Percentiles rank a stretch among this genome's conserved stretches.
phyloP scores from a whole-genome alignment of 2,888 invertebrate species.

The Neoascia interrupta region DNA sequence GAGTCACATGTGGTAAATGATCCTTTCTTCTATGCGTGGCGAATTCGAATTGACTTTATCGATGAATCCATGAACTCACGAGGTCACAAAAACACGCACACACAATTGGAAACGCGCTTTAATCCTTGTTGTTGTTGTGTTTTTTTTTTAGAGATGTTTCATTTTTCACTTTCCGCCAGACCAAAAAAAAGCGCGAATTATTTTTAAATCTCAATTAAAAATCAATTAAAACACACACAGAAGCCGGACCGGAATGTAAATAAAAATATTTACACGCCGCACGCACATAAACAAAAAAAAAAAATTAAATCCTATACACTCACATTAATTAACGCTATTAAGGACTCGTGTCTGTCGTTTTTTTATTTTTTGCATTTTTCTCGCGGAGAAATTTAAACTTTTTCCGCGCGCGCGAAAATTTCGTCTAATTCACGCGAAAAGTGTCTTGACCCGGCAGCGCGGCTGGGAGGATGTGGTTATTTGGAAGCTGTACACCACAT shows the following conservation, averaged over 20 bases:
- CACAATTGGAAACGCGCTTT: too few relatives aligned
- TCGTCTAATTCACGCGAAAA: background rate
- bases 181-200: too few relatives aligned
- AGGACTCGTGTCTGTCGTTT: background rate
- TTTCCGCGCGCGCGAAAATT: slow-evolving; percentile 24
- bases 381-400: background rate
- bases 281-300: slow-evolving; percentile 23
- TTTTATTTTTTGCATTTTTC: background rate
- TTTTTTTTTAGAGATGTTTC: slow-evolving; percentile 10
- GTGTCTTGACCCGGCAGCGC: slow-evolving; percentile 1
- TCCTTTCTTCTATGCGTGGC: slow-evolving; percentile 19
- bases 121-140: slow-evolving; percentile 28
- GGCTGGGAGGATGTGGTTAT: slow-evolving; percentile 35
- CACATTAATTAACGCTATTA: slow-evolving; percentile 60
- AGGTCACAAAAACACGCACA: slow-evolving; percentile 7
- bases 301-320: slow-evolving; percentile 27
- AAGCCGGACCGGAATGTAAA: slow-evolving; percentile 37
- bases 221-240: slow-evolving; percentile 56
- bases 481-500: slow-evolving; percentile 3
- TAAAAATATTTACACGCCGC: slow-evolving; percentile 41
- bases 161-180: slow-evolving; percentile 55
- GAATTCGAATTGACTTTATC: slow-evolving; percentile 25
- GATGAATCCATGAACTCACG: slow-evolving; percentile 38
- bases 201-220: slow-evolving; percentile 51
- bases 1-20: slow-evolving; percentile 67